Conservation (phyloP, 2,888 invertebrate genomes). For the Eilema griseolum region DNA sequence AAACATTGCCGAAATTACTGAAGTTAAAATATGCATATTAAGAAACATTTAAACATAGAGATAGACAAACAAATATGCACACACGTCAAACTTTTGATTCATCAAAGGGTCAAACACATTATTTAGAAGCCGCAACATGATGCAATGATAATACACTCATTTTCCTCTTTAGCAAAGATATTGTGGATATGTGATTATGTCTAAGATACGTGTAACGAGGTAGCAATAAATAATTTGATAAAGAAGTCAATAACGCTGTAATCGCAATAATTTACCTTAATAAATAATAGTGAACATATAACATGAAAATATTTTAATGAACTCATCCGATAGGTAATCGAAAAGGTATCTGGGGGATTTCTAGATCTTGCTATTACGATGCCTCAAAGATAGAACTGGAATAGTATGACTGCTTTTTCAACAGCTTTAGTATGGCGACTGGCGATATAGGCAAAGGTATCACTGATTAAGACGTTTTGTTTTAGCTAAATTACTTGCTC, state of each 20-base stretch:
- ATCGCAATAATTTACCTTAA: background rate
- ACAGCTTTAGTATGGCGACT: background rate
- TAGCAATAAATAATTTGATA: background rate
- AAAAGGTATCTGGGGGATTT: background rate
- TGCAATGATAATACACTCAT: background rate
- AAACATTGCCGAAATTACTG: too few relatives aligned
- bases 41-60: background rate
- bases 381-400: too few relatives aligned
- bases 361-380: background rate
- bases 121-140: background rate
- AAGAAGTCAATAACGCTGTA: background rate
- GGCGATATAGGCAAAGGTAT: too few relatives aligned
- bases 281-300: too few relatives aligned
- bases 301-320: slow-evolving; percentile 1
- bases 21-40: background rate
- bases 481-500: too few relatives aligned
- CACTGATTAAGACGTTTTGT: too few relatives aligned
- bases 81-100: background rate
- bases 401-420: background rate
- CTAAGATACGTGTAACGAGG: background rate
- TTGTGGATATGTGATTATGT: background rate
- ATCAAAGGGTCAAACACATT: background rate
- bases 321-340: background rate
- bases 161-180: background rate
- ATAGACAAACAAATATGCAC: background rate